Evolutionary conservation across 2,113 vertebrate genomes (phyloP).

Genomic region (Salvator merianae): DNA sequence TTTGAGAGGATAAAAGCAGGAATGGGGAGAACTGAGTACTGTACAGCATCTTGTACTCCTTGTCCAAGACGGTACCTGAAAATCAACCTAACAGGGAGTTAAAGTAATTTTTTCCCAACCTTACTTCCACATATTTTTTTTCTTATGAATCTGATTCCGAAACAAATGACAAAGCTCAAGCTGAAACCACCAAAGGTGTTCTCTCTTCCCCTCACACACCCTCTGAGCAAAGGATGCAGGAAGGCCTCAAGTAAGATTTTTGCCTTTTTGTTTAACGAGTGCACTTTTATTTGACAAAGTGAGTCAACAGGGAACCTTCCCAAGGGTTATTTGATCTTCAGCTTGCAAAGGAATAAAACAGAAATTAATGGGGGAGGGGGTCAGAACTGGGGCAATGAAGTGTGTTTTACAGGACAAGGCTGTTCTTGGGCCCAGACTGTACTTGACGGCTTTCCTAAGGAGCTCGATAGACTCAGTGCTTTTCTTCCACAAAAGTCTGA

Average conservation of each 20-base stretch:
- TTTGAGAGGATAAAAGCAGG: too few species aligned
- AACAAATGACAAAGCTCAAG: background rate
- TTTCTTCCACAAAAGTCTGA: background rate
- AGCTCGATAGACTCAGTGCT: background rate
- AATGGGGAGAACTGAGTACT: too few species aligned
- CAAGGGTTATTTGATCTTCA: background rate
- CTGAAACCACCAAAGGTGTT: background rate
- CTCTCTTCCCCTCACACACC: background rate
- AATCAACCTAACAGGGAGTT: too few species aligned
- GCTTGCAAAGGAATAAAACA: conserved; percentile 3
- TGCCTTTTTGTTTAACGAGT: conserved; percentile 2
- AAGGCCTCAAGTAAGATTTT: conserved; percentile 12
- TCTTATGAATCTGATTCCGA: background rate
- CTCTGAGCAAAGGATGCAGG: background rate
- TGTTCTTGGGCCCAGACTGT: background rate
- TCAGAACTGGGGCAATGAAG: background rate
- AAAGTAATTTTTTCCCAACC: background rate
- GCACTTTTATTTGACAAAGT: conserved; percentile 31
- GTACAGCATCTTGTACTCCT: too few species aligned
- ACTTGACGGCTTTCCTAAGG: background rate
- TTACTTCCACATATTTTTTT: background rate
- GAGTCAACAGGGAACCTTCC: conserved; percentile 24
- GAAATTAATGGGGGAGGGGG: background rate
- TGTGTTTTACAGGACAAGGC: background rate
- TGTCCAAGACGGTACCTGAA: too few species aligned